Evolutionary conservation across 2,113 vertebrate genomes (phyloP), one percentile per base, ranked within the genome.

Genomic region (Manacus vitellinus): DNA sequence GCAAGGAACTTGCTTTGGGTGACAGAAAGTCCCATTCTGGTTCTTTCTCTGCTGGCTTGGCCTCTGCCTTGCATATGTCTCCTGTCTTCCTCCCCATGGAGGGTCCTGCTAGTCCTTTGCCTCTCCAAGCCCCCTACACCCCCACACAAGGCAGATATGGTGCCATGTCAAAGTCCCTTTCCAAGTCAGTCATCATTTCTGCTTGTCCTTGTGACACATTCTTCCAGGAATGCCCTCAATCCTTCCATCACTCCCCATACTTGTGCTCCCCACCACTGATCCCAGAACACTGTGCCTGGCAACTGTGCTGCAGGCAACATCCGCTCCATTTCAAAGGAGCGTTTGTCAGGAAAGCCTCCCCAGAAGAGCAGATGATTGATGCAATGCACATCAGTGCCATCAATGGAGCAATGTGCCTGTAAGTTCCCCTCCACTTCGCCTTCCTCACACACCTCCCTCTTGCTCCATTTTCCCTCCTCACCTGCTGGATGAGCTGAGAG

Each of bases 401-500:
- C 63, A 78, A 33, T 0, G 1, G 56, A 86, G 47, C 23, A 52
- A 49, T 12, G 4, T 75, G 43, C 47, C 81, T 73, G 23, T 28
- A 59, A 75, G 37, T 18, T 52, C 14, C 24, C 41, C 24, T 66
- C 52, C 65, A 17, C 25, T 43, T 62, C 47, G 51, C 25, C 77
- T 90, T 89, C 37, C 63, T 85, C 89, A 49, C 39, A 47, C 47
- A 46, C 13, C 12, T 59, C 55, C 47, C 22, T 55, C 71, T 31
- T 52, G 46, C 33, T 80, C 78, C 46, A 6, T 31, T n/a, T 62
- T 27, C 16, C 8, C 39, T 78, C n/a, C 95, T 97, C 63, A 98
- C 99, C 98, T 99, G 98, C 61, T 95, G 92, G 0, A 35, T 94
- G 37, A 99, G 97, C 89, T 96, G 97, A 35, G 97, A 92, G 1